Evolutionary conservation across 2,888 invertebrate genomes (phyloP).

Genomic region (Lordiphosa fenestrarum): DNA sequence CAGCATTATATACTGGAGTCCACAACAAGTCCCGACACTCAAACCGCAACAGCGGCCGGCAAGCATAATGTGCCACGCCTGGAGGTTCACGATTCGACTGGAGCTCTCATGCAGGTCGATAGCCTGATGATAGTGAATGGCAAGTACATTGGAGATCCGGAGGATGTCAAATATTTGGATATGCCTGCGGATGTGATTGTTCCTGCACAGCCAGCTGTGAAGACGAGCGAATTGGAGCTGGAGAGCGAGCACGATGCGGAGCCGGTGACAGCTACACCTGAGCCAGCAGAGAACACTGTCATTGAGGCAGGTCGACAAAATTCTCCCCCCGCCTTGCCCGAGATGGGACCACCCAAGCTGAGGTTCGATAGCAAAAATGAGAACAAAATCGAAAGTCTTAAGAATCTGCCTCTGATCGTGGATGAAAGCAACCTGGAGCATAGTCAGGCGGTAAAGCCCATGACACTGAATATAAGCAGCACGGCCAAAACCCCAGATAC

Average conservation of each 20-base stretch:
- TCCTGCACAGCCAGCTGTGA: constrained; percentile 57
- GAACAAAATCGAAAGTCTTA: constrained; percentile 80
- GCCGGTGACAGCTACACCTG: constrained; percentile 75
- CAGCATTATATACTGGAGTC: constrained; percentile 80
- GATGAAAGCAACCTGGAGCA: constrained; percentile 62
- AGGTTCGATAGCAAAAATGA: constrained; percentile 80
- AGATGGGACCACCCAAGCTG: constrained; percentile 68
- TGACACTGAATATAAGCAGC: constrained; percentile 68
- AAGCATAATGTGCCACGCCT: constrained; percentile 84
- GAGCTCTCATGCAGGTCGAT: constrained; percentile 84
- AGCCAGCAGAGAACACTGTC: constrained; percentile 73
- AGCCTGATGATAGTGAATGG: constrained; percentile 82
- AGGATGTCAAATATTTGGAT: constrained; percentile 79
- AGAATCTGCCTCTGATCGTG: constrained; percentile 78
- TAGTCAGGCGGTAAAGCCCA: constrained; percentile 72
- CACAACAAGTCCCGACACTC: constrained; percentile 80
- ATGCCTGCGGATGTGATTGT: constrained; percentile 79
- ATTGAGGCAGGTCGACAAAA: constrained; percentile 56
- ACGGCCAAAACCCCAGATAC: constrained; percentile 52
- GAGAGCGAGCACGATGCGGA: constrained; percentile 67
- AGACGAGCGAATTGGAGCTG: constrained; percentile 50
- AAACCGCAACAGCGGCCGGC: constrained; percentile 64
- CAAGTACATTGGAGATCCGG: constrained; percentile 80
- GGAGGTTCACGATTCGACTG: constrained; percentile 87
- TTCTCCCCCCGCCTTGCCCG: constrained; percentile 58